Percentiles rank a stretch among this genome's conserved stretches.
These are phyloP conservation scores for Pardalotus punctatus DNA, from an alignment of 2,113 vertebrate genomes.

Conservation along the genomic window DNA sequence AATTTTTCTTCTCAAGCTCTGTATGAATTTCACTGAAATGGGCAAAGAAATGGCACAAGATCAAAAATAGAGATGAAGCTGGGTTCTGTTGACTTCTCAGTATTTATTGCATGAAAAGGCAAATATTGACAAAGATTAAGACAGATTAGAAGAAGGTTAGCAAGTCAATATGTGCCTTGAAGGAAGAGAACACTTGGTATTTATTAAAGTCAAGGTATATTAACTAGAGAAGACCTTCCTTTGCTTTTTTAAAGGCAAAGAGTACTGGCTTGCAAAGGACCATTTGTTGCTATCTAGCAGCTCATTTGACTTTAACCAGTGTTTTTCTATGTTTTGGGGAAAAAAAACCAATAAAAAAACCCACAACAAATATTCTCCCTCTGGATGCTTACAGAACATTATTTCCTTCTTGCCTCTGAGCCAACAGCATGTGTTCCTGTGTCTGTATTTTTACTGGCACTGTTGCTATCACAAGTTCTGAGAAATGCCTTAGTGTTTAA, in stretches of 20 bases:
- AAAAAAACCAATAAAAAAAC: too few relatives aligned
- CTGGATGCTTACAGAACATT: background rate
- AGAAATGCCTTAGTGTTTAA: background rate
- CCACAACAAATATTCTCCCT: background rate
- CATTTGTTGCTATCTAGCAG: background rate
- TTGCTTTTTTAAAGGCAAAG: background rate
- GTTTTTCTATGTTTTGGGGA: background rate
- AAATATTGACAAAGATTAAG: conserved; percentile 64
- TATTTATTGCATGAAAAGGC: conserved; percentile 37
- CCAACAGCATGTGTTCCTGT: background rate
- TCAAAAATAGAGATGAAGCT: conserved; percentile 12
- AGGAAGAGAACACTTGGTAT: conserved; percentile 7
- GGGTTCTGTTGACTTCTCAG: background rate
- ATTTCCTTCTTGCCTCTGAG: background rate
- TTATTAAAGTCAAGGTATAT: conserved; percentile 26
- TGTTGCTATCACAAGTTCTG: background rate
- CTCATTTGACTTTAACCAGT: background rate
- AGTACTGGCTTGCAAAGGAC: background rate
- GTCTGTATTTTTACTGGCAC: background rate
- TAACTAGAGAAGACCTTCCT: background rate
- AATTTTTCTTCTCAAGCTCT: background rate
- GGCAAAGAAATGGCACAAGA: background rate
- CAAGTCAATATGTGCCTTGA: conserved; percentile 42
- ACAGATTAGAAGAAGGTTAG: conserved; percentile 42
- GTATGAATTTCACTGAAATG: background rate